phyloP scores from a whole-genome alignment of 2,797 vertebrate genomes.

The Emydoidea blandingii region DNA sequence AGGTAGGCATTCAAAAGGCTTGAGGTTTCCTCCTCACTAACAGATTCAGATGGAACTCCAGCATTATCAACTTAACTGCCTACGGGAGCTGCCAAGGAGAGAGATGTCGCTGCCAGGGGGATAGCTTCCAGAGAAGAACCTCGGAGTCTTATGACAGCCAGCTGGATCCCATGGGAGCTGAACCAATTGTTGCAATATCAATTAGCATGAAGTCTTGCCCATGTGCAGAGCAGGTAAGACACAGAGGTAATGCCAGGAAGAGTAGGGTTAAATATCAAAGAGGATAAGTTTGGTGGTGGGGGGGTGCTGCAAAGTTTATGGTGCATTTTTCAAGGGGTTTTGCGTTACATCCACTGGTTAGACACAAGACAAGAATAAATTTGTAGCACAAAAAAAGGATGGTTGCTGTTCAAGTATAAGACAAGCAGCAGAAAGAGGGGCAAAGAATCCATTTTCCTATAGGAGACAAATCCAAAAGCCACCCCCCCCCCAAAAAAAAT shows the following conservation, averaged over 20 bases:
- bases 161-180: background rate
- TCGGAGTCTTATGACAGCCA: background rate
- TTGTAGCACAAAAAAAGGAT: background rate
- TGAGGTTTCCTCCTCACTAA: background rate
- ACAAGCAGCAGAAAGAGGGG: background rate
- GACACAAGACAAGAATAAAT: background rate
- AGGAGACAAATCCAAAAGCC: rapidly evolving
- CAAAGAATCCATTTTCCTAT: background rate
- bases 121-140: background rate
- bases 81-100: background rate
- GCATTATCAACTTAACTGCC: background rate
- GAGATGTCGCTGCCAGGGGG: rapidly evolving
- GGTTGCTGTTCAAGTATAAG: background rate
- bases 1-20: background rate
- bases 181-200: background rate
- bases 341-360: background rate
- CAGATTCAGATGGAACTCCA: background rate
- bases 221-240: background rate
- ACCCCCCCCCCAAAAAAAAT: background rate
- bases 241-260: background rate
- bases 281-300: background rate
- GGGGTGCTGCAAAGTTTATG: background rate
- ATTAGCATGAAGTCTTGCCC: background rate
- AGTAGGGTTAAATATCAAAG: rapidly evolving
- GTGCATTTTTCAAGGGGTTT: background rate